phyloP scores from a whole-genome alignment of 1,140 invertebrate genomes.

The Harlomillsia oculata region DNA sequence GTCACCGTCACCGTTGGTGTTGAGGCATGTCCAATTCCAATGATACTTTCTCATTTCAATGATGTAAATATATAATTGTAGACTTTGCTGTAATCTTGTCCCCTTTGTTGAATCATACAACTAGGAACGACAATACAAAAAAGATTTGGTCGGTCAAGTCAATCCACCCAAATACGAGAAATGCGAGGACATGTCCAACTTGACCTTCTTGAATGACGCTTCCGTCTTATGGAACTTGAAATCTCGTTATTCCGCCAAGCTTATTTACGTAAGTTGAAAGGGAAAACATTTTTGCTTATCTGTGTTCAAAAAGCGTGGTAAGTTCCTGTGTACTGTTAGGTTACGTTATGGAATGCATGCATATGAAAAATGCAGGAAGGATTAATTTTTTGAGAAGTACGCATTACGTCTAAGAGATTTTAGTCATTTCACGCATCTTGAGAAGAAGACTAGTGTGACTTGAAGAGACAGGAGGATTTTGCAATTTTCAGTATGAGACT shows the following conservation, averaged over 20 bases:
- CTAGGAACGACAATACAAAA: slow-evolving; percentile 43
- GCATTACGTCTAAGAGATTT: too few relatives aligned
- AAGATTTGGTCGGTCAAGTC: slow-evolving; percentile 47
- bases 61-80: not conserved
- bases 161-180: slow-evolving; percentile 56
- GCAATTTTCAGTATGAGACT: too few relatives aligned
- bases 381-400: too few relatives aligned
- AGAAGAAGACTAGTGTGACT: too few relatives aligned
- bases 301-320: too few relatives aligned
- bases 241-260: slow-evolving; percentile 46
- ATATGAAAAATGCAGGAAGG: too few relatives aligned
- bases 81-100: not conserved
- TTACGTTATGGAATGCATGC: too few relatives aligned
- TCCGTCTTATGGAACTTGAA: slow-evolving; percentile 52
- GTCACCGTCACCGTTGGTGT: slow-evolving; percentile 47
- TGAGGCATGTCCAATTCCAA: slow-evolving; percentile 36
- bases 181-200: slow-evolving; percentile 56
- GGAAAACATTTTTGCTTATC: too few relatives aligned
- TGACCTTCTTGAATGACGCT: slow-evolving; percentile 59
- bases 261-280: slow-evolving; percentile 58
- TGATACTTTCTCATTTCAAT: not conserved
- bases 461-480: too few relatives aligned
- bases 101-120: not conserved
- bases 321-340: too few relatives aligned
- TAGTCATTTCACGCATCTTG: too few relatives aligned